A percentile compares a stretch with the other conserved stretches of the same genome.
Evolutionary conservation across 2,888 invertebrate species (phyloP).

Genomic region (Epirrhoe tristata): DNA sequence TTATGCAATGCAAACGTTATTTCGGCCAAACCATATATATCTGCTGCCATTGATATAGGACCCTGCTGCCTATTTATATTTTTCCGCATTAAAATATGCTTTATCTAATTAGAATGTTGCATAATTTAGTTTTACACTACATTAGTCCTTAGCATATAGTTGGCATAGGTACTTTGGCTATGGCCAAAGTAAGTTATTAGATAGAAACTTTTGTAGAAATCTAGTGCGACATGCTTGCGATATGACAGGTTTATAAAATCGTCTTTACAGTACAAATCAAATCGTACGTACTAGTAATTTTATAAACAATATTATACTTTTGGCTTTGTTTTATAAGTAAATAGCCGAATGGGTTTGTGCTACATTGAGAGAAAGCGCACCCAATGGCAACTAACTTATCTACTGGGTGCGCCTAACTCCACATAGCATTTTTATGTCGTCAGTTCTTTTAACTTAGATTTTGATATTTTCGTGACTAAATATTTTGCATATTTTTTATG

Average conservation of each 20-base stretch:
- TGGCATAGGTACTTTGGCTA: too few species aligned
- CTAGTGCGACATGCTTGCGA: background rate
- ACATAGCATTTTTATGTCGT: slow-evolving; percentile 25
- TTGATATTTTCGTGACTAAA: slow-evolving; percentile 29
- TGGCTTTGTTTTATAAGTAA: slow-evolving; percentile 10
- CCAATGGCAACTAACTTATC: too few species aligned
- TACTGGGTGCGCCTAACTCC: slow-evolving; percentile 13
- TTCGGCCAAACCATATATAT: too few species aligned
- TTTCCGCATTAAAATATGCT: too few species aligned
- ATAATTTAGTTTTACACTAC: too few species aligned
- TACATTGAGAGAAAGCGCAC: slow-evolving; percentile 9
- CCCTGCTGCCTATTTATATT: too few species aligned
- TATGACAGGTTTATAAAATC: background rate
- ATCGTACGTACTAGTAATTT: background rate
- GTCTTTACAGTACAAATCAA: background rate
- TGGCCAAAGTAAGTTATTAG: too few species aligned
- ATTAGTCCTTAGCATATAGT: too few species aligned
- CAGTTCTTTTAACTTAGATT: slow-evolving; percentile 29
- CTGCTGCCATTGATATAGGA: too few species aligned
- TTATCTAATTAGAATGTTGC: too few species aligned
- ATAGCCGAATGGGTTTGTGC: slow-evolving; percentile 16
- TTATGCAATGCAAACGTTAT: too few species aligned
- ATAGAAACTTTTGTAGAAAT: slow-evolving; percentile 3
- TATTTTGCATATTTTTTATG: slow-evolving; percentile 54
- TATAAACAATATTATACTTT: slow-evolving; percentile 12